Percentiles rank a stretch among this genome's conserved stretches.
Conservation (phyloP, 2,113 vertebrate species). For the Mola mola region DNA sequence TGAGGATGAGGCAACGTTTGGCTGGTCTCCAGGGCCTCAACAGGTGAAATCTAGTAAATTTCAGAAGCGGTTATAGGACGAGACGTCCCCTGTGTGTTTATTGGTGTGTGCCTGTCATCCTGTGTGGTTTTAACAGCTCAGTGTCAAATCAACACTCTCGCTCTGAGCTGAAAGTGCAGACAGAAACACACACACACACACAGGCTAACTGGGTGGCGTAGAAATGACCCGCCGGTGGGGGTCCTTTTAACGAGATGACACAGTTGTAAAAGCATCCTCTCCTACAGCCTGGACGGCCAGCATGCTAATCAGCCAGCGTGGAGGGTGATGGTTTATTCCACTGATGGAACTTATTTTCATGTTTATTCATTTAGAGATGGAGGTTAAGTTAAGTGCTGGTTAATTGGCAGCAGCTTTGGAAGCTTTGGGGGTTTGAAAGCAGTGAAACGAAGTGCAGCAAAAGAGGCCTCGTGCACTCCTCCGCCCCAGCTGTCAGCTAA, state of each 20-base stretch:
- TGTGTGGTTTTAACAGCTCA: constrained; percentile 63
- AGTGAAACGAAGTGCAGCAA: constrained; percentile 49
- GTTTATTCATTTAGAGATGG: constrained; percentile 27
- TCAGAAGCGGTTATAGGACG: neutral
- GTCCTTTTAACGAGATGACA: constrained; percentile 51
- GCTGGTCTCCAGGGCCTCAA: neutral
- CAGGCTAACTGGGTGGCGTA: constrained; percentile 7
- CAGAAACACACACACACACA: constrained; percentile 26
- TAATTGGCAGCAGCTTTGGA: constrained; percentile 54
- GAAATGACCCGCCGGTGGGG: constrained; percentile 35
- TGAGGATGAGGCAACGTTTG: no score
- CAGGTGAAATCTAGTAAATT: neutral
- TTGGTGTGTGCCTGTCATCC: constrained; percentile 27
- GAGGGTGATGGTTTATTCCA: constrained; percentile 21
- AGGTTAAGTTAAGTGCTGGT: constrained; percentile 28
- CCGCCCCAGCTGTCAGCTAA: constrained; percentile 31
- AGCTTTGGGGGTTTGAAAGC: constrained; percentile 36
- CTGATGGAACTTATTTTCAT: constrained; percentile 29
- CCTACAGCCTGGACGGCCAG: neutral
- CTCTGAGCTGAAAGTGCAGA: constrained; percentile 13
- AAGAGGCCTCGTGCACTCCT: constrained; percentile 21
- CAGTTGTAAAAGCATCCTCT: constrained; percentile 60
- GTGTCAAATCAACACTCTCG: constrained; percentile 47
- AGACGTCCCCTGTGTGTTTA: neutral
- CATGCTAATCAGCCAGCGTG: constrained; percentile 15